These are phyloP conservation scores for Hyposoter didymator DNA, from an alignment of 2,888 invertebrate species.

Conservation along the genomic window DNA sequence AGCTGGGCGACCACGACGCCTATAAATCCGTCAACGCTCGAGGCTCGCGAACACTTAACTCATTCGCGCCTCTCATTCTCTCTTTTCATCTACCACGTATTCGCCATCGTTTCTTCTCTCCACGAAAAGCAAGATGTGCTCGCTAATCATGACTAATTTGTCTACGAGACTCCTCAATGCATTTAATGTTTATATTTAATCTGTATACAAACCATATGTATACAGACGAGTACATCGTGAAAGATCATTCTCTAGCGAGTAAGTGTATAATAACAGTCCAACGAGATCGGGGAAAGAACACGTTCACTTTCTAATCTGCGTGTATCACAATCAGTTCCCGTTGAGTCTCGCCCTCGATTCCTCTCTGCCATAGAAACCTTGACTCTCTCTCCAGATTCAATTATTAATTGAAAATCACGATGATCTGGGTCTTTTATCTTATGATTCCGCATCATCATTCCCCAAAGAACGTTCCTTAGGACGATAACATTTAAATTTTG, in stretches of 20 bases:
- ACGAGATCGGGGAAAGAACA: background rate
- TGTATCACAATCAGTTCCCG: constrained; percentile 50
- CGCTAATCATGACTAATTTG: constrained; percentile 74
- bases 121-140: constrained; percentile 65
- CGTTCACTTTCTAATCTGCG: constrained; percentile 67
- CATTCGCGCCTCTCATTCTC: constrained; percentile 61
- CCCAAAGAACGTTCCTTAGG: background rate
- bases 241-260: background rate
- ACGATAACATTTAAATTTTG: background rate
- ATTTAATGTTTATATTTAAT: constrained; percentile 12
- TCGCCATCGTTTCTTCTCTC: constrained; percentile 17
- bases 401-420: constrained; percentile 14
- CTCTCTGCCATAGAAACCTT: background rate
- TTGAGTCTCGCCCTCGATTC: constrained; percentile 41
- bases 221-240: constrained; percentile 28
- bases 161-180: constrained; percentile 62
- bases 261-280: background rate
- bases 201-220: background rate
- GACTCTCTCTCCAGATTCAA: constrained; percentile 3
- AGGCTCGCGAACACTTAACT: constrained; percentile 68
- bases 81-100: constrained; percentile 39
- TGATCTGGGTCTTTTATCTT: background rate
- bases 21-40: constrained; percentile 75
- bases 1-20: constrained; percentile 73
- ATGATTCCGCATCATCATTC: background rate